A percentile compares a stretch with the other conserved stretches of the same genome.
Evolutionary conservation across 2,797 vertebrate genomes (phyloP).

Genomic region (Gymnothorax reevesii): DNA sequence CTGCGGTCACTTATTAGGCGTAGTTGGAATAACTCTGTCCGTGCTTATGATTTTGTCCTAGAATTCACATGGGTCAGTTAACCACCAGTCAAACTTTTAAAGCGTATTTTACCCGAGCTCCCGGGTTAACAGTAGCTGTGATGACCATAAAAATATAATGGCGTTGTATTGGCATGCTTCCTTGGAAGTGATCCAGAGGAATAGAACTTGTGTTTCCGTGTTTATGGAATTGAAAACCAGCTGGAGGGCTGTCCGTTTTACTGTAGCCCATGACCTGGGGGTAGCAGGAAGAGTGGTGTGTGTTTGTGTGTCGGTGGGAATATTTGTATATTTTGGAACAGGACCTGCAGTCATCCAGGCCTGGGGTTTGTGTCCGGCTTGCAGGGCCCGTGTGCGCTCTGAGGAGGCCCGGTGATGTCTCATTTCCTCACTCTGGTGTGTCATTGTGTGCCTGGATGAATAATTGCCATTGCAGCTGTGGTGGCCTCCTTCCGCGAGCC

Average conservation of each 20-base stretch:
- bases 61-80: no score
- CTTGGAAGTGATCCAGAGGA: conserved; percentile 1
- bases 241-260: neutral
- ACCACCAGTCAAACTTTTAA: no score
- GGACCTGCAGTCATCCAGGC: neutral
- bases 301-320: neutral
- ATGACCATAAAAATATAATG: neutral
- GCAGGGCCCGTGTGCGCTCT: neutral
- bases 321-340: neutral
- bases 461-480: neutral
- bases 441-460: conserved; percentile 23
- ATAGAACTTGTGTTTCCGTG: neutral
- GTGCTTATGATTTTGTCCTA: no score
- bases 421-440: conserved; percentile 20
- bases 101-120: no score
- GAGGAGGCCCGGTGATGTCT: neutral
- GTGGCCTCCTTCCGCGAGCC: conserved; percentile 19
- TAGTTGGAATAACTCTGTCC: no score
- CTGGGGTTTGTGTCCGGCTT: conserved; percentile 5
- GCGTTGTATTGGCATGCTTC: neutral
- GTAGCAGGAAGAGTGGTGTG: conserved; percentile 5
- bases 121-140: neutral
- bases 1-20: no score
- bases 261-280: neutral
- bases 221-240: neutral